A percentile compares a stretch with the other conserved stretches of the same genome.
phyloP scores from a whole-genome alignment of 2,113 vertebrate genomes.

The Myiagra hebetior region DNA sequence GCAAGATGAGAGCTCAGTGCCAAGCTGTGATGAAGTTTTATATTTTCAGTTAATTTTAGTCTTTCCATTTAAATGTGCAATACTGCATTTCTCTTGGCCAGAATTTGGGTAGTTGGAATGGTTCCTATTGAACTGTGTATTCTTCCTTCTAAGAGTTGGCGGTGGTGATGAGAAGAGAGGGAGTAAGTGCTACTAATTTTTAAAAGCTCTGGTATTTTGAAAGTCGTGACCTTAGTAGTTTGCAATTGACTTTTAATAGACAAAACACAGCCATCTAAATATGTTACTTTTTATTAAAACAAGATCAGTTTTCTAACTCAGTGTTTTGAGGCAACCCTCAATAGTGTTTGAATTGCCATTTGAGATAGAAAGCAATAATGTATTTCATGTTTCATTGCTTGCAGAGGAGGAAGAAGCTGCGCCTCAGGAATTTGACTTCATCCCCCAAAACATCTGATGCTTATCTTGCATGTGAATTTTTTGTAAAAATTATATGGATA shows the following conservation, averaged over 20 bases:
- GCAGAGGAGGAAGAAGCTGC: slow-evolving; percentile 18
- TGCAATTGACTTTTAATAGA: neutral
- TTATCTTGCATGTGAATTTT: slow-evolving; percentile 15
- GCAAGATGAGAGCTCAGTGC: neutral
- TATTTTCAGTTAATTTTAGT: slow-evolving; percentile 13
- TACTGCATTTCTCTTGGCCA: neutral
- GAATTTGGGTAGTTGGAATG: neutral
- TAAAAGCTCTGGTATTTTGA: neutral
- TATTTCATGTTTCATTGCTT: slow-evolving; percentile 13
- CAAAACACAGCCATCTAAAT: neutral
- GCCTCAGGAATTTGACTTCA: slow-evolving; percentile 19
- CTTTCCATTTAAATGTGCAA: neutral
- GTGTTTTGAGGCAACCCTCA: neutral
- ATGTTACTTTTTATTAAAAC: neutral
- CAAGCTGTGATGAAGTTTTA: neutral
- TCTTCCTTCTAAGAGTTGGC: neutral
- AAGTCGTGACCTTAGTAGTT: neutral
- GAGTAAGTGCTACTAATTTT: neutral
- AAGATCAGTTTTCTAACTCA: neutral
- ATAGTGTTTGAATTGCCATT: neutral
- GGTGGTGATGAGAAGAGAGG: neutral
- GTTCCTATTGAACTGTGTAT: neutral
- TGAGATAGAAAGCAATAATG: neutral
- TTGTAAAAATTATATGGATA: neutral
- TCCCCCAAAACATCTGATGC: slow-evolving; percentile 45